A percentile compares a stretch with the other conserved stretches of the same genome.
Evolutionary conservation across 2,113 vertebrate genomes (phyloP).

Genomic region (Petaurus breviceps): DNA sequence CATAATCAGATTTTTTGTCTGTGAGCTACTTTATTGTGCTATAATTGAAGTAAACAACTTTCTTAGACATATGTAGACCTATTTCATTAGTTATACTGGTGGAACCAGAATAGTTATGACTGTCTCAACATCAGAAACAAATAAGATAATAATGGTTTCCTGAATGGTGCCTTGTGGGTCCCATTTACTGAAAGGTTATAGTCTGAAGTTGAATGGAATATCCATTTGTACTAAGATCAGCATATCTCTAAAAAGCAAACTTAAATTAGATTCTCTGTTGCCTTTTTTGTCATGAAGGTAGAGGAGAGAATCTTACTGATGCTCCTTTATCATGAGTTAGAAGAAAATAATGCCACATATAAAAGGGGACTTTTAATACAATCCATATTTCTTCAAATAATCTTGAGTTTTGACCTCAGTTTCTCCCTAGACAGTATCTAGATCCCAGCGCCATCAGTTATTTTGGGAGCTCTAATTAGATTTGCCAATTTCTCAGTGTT

Average conservation of each 20-base stretch:
- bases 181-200: slow-evolving; percentile 33
- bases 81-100: slow-evolving; percentile 19
- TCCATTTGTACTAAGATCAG: slow-evolving; percentile 32
- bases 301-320: not conserved
- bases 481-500: not conserved
- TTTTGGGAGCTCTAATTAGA: not conserved
- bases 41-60: not conserved
- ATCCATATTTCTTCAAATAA: slow-evolving; percentile 19
- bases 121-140: not conserved
- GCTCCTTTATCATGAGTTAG: not conserved
- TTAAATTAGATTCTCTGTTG: slow-evolving; percentile 38
- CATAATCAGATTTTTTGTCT: not conserved
- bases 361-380: not conserved
- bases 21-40: slow-evolving; percentile 9
- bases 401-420: not conserved
- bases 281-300: not conserved
- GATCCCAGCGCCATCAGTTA: not conserved
- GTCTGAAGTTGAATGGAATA: slow-evolving; percentile 17
- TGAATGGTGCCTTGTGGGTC: slow-evolving; percentile 22
- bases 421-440: not conserved
- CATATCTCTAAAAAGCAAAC: slow-evolving; percentile 13
- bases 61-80: not conserved
- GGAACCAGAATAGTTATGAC: slow-evolving; percentile 3
- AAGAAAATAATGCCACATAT: slow-evolving; percentile 8
- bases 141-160: slow-evolving; percentile 19